These are phyloP conservation scores for Harpalus rubripes DNA, from an alignment of 2,888 invertebrate genomes.

Conservation along the genomic window DNA sequence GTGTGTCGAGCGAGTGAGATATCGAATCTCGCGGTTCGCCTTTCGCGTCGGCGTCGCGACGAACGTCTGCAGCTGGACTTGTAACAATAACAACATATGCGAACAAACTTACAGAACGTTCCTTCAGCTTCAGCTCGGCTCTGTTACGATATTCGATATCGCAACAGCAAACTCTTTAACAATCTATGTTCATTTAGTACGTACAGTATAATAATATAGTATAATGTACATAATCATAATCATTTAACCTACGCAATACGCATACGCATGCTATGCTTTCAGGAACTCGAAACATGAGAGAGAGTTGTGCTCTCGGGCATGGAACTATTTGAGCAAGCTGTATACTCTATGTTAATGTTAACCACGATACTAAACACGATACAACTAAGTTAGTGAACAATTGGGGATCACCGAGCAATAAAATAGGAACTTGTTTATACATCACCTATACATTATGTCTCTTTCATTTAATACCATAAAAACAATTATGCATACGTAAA, in stretches of 20 bases:
- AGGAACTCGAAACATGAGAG: slow-evolving; percentile 77
- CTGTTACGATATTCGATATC: background rate
- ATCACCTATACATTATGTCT: slow-evolving; percentile 76
- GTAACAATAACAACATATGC: slow-evolving; percentile 36
- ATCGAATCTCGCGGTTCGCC: too few species aligned
- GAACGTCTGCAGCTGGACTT: background rate
- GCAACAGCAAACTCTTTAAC: slow-evolving; percentile 34
- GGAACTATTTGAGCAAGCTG: slow-evolving; percentile 77
- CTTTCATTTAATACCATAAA: slow-evolving; percentile 62
- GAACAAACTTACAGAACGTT: slow-evolving; percentile 4
- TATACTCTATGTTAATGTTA: slow-evolving; percentile 70
- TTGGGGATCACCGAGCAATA: slow-evolving; percentile 77
- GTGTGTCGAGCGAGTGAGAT: slow-evolving; percentile 17
- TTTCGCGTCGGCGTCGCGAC: background rate
- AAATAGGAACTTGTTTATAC: slow-evolving; percentile 79
- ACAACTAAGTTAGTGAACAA: slow-evolving; percentile 77
- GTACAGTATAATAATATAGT: slow-evolving; percentile 34
- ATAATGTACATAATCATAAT: slow-evolving; percentile 31
- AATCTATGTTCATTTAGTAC: slow-evolving; percentile 48
- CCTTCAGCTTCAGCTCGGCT: background rate
- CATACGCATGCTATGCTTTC: slow-evolving; percentile 69
- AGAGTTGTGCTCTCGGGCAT: slow-evolving; percentile 68
- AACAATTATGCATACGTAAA: slow-evolving; percentile 67
- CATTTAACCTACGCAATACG: slow-evolving; percentile 65
- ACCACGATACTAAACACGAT: slow-evolving; percentile 72